Conservation (phyloP, 2,888 invertebrate genomes). For the Clunio marinus region DNA sequence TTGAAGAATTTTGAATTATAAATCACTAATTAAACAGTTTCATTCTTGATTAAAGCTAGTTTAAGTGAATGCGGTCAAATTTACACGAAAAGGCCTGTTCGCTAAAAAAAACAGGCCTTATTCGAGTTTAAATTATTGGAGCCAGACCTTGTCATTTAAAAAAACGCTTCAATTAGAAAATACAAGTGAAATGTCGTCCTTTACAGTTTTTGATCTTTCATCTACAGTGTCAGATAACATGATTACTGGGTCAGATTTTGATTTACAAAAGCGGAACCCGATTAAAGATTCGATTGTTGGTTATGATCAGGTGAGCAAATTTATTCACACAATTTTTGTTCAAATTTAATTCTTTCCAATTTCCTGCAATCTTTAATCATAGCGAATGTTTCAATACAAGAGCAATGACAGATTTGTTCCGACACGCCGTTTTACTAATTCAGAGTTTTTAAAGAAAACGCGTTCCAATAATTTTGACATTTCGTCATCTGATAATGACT, state of each 20-base stretch:
- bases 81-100: no score
- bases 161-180: no score
- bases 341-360: neutral
- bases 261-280: constrained; percentile 10
- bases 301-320: neutral
- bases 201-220: no score
- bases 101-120: no score
- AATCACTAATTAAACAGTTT: no score
- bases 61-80: no score
- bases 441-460: neutral
- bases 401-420: neutral
- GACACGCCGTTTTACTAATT: neutral
- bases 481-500: neutral
- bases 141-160: no score
- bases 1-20: no score
- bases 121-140: no score
- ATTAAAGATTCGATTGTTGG: neutral
- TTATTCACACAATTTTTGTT: neutral
- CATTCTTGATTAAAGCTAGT: no score
- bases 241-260: constrained; percentile 11
- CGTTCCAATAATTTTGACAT: constrained; percentile 15
- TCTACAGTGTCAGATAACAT: neutral
- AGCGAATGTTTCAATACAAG: neutral
- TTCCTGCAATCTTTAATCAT: neutral
- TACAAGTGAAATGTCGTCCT: no score